These are phyloP conservation scores for Eledona agricola DNA, from an alignment of 2,888 invertebrate species.

Conservation along the genomic window DNA sequence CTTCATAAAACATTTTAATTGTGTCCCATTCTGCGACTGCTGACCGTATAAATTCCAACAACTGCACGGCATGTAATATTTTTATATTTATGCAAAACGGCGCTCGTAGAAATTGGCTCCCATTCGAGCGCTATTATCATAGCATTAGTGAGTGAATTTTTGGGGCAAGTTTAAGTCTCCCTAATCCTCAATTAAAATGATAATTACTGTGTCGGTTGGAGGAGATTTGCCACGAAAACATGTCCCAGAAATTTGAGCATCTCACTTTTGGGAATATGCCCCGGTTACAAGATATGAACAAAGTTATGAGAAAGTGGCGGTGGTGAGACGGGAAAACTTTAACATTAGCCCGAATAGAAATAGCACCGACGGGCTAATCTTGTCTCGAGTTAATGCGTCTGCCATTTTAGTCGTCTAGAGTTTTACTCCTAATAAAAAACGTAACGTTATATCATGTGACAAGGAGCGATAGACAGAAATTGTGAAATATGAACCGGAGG, in stretches of 20 bases:
- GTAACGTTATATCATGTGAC: too few relatives aligned
- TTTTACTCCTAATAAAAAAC: too few relatives aligned
- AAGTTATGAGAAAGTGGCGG: conserved; percentile 21
- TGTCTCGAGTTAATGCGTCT: conserved; percentile 14
- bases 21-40: conserved; percentile 4
- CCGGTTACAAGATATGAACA: conserved; percentile 28
- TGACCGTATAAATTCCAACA: conserved; percentile 4
- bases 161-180: conserved; percentile 1
- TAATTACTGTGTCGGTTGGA: conserved; percentile 18
- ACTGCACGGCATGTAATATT: conserved; percentile 14
- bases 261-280: conserved; percentile 22
- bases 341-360: conserved; percentile 28
- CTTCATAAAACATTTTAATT: neutral
- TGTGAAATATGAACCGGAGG: too few relatives aligned
- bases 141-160: neutral
- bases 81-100: conserved; percentile 21
- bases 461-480: too few relatives aligned
- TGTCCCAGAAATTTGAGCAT: conserved; percentile 13
- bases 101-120: conserved; percentile 13
- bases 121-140: neutral
- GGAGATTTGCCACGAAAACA: conserved; percentile 9
- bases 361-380: conserved; percentile 27
- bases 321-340: conserved; percentile 24
- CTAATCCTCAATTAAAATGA: conserved; percentile 19
- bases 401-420: neutral